phyloP scores from a whole-genome alignment of 2,888 invertebrate species.

The Byasa hedistus region DNA sequence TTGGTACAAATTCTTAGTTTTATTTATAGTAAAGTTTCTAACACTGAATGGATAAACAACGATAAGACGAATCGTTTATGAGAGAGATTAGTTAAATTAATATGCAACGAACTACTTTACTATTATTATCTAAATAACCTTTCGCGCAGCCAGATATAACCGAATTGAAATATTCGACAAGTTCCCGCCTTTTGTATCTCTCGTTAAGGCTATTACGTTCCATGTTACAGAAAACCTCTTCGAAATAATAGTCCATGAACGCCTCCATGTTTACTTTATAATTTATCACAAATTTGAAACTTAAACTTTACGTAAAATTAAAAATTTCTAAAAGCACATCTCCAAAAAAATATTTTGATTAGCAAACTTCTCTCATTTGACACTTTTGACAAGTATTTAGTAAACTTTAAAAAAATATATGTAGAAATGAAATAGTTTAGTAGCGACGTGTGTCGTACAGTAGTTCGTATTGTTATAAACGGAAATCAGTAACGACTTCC shows the following conservation, averaged over 20 bases:
- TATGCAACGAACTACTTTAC: too few relatives aligned
- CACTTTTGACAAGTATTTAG: background rate
- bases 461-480: constrained; percentile 40
- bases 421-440: constrained; percentile 2
- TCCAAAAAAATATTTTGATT: constrained; percentile 11
- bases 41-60: too few relatives aligned
- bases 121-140: constrained; percentile 55
- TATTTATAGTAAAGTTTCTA: background rate
- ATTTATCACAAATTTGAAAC: background rate
- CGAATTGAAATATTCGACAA: constrained; percentile 88
- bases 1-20: background rate
- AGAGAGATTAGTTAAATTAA: too few relatives aligned
- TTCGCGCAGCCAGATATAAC: constrained; percentile 86
- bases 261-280: constrained; percentile 81
- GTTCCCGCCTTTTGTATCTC: constrained; percentile 84
- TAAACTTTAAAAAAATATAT: background rate
- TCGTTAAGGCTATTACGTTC: constrained; percentile 86
- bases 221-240: constrained; percentile 85
- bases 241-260: constrained; percentile 89
- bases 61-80: too few relatives aligned
- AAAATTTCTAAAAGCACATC: background rate
- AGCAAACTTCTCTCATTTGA: background rate
- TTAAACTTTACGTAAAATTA: background rate
- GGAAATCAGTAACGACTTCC: constrained; percentile 49
- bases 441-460: constrained; percentile 1